phyloP scores from a whole-genome alignment of 2,888 invertebrate species.

The Andrena chrysosceles region DNA sequence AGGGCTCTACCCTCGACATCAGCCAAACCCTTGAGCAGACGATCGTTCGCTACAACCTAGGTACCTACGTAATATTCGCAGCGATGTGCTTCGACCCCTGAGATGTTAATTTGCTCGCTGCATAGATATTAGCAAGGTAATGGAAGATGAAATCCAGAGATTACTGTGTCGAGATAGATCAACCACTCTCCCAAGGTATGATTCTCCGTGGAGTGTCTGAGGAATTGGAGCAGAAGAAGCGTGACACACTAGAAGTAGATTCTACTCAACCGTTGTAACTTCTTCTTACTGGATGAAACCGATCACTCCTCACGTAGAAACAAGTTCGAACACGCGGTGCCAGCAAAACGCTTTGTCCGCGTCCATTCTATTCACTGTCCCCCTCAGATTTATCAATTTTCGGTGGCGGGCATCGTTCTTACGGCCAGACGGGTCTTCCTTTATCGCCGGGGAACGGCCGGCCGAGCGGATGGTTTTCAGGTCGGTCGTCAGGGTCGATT shows the following conservation, averaged over 20 bases:
- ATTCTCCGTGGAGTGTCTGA: background rate
- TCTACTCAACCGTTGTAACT: background rate
- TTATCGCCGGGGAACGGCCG: constrained; percentile 21
- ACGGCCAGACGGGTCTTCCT: constrained; percentile 31
- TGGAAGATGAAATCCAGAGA: too few relatives aligned
- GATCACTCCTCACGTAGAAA: background rate
- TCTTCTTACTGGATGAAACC: background rate
- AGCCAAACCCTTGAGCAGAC: too few relatives aligned
- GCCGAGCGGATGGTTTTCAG: constrained; percentile 23
- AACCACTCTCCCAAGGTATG: too few relatives aligned
- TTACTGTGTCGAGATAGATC: too few relatives aligned
- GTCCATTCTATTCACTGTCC: background rate
- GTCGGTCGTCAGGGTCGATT: constrained; percentile 23
- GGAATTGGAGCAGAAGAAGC: background rate
- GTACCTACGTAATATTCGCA: background rate
- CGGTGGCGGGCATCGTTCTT: constrained; percentile 6
- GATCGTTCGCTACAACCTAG: background rate
- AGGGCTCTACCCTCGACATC: background rate
- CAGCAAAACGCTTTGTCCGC: background rate
- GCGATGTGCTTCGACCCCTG: too few relatives aligned
- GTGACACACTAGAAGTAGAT: background rate
- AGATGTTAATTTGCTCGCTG: too few relatives aligned
- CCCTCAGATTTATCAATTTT: constrained; percentile 51
- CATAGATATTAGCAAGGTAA: too few relatives aligned
- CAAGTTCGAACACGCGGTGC: background rate